phyloP scores from a whole-genome alignment of 2,888 invertebrate species.

The Plusia festucae region DNA sequence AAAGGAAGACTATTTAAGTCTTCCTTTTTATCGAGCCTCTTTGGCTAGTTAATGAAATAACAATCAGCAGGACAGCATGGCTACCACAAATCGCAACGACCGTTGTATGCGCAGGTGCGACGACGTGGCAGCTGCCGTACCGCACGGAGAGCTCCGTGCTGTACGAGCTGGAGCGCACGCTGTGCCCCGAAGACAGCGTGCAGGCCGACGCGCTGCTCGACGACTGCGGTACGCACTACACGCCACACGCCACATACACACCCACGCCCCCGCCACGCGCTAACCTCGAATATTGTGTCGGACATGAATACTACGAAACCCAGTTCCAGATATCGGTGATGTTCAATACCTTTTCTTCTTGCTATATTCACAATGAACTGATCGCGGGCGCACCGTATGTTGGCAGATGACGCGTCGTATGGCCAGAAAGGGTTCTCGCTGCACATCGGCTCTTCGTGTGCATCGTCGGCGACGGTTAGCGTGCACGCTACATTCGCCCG shows the following conservation, averaged over 20 bases:
- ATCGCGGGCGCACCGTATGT: not conserved
- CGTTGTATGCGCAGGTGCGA: constrained; percentile 71
- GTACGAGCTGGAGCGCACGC: constrained; percentile 77
- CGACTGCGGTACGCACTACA: constrained; percentile 68
- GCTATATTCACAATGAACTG: not conserved
- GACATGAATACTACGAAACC: no score
- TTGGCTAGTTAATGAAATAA: no score
- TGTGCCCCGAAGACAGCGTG: constrained; percentile 74
- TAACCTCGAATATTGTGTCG: no score
- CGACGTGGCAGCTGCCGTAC: constrained; percentile 85
- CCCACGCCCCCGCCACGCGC: no score
- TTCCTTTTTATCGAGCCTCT: no score
- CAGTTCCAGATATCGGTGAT: no score
- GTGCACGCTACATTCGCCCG: constrained; percentile 62
- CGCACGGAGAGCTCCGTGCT: constrained; percentile 58
- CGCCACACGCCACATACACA: no score
- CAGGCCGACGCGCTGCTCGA: constrained; percentile 38
- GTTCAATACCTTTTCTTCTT: no score
- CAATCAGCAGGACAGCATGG: no score
- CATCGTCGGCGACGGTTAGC: constrained; percentile 55
- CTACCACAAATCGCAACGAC: not conserved
- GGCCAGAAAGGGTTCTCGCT: constrained; percentile 70
- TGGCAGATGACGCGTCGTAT: constrained; percentile 17
- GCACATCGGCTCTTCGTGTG: constrained; percentile 79
- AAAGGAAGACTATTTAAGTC: no score